phyloP scores from a whole-genome alignment of 2,113 vertebrate genomes.

The Pontoporia blainvillei region DNA sequence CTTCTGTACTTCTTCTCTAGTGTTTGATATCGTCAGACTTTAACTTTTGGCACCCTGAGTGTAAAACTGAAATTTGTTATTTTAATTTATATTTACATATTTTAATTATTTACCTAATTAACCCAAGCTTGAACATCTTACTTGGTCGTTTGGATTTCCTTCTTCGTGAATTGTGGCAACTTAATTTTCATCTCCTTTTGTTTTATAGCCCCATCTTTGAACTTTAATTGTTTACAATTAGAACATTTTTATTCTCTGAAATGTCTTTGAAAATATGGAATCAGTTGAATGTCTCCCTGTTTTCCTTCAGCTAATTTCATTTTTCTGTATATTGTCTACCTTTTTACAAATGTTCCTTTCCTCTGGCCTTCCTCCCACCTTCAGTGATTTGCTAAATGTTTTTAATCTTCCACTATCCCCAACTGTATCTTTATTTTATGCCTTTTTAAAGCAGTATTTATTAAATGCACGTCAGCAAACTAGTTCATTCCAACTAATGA shows the following conservation, averaged over 20 bases:
- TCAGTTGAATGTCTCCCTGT: not conserved
- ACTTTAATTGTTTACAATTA: not conserved
- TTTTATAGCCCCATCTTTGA: not conserved
- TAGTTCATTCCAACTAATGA: not conserved
- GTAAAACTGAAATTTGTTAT: not conserved
- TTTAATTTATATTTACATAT: not conserved
- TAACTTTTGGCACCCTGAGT: not conserved
- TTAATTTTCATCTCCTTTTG: not conserved
- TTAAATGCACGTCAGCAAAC: not conserved
- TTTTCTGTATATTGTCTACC: not conserved
- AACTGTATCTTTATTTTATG: not conserved
- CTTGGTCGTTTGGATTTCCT: not conserved
- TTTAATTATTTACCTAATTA: not conserved
- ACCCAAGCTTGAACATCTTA: not conserved
- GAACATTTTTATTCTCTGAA: not conserved
- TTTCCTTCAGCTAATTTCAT: not conserved
- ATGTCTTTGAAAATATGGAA: not conserved
- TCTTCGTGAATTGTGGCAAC: not conserved
- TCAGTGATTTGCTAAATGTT: not conserved
- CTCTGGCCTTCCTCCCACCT: not conserved
- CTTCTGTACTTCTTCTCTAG: not conserved
- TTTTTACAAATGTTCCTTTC: conserved; percentile 18
- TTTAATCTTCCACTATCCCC: not conserved
- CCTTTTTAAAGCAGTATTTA: not conserved
- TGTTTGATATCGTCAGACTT: not conserved